Conservation (phyloP, 1,140 invertebrate genomes). For the Monomorium pharaonis region DNA sequence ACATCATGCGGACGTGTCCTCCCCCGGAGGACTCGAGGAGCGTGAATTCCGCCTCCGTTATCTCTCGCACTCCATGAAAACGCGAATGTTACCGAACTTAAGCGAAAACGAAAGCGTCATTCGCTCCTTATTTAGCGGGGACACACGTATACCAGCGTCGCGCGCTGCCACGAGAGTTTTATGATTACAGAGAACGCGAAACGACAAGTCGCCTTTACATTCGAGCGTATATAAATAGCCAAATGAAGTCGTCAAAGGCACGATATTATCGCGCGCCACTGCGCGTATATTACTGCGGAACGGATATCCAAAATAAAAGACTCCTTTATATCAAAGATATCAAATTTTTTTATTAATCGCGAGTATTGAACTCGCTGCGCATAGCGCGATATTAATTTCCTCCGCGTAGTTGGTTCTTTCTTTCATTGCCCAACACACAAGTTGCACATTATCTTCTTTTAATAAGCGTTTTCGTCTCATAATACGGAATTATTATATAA, state of each 20-base stretch:
- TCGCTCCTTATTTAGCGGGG: conserved; percentile 33
- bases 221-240: background rate
- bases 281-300: background rate
- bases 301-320: background rate
- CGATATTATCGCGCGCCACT: background rate
- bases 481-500: background rate
- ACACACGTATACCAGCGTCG: conserved; percentile 21
- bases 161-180: background rate
- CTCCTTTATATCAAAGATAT: background rate
- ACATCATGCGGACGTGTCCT: background rate
- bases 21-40: background rate
- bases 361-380: background rate
- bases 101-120: conserved; percentile 8
- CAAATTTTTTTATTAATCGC: background rate
- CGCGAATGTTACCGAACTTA: background rate
- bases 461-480: background rate
- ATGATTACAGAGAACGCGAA: background rate
- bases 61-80: background rate
- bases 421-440: background rate
- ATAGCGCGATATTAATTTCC: background rate
- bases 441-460: background rate
- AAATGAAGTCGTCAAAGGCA: conserved; percentile 9
- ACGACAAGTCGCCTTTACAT: conserved; percentile 11
- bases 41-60: background rate
- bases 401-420: background rate